phyloP scores from a whole-genome alignment of 2,888 invertebrate genomes.

The Acronicta leporina region DNA sequence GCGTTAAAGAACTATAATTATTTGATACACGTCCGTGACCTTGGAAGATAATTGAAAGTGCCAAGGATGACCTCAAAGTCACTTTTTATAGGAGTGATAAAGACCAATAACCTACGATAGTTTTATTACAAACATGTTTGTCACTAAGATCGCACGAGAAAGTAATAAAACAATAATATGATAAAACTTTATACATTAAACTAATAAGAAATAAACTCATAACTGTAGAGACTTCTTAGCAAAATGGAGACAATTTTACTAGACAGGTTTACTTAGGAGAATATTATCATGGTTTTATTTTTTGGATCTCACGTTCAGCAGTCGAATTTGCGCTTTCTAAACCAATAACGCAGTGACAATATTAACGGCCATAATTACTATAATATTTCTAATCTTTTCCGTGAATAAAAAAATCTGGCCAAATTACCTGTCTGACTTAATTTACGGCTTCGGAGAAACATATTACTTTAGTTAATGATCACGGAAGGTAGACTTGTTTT shows the following conservation, averaged over 20 bases:
- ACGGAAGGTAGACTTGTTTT: slow-evolving; percentile 20
- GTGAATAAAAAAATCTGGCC: slow-evolving; percentile 9
- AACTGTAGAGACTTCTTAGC: slow-evolving; percentile 4
- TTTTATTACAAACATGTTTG: slow-evolving; percentile 44
- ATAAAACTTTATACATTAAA: slow-evolving; percentile 40
- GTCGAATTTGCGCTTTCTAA: too few relatives aligned
- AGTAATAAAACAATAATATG: slow-evolving; percentile 44
- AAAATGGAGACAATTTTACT: slow-evolving; percentile 2
- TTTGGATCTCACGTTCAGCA: too few relatives aligned
- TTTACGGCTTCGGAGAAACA: slow-evolving; percentile 25
- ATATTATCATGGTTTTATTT: too few relatives aligned
- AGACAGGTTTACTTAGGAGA: neutral
- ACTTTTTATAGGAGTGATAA: neutral
- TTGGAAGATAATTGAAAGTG: neutral
- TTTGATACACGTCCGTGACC: neutral
- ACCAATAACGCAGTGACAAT: too few relatives aligned
- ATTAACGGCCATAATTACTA: neutral
- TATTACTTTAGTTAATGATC: slow-evolving; percentile 37
- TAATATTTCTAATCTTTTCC: neutral
- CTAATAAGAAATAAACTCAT: slow-evolving; percentile 22
- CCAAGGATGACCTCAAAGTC: neutral
- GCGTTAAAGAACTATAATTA: too few relatives aligned
- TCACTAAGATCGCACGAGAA: slow-evolving; percentile 18
- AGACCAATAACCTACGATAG: slow-evolving; percentile 3
- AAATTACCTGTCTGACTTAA: slow-evolving; percentile 27